These are phyloP conservation scores for Ascaphus truei DNA, from an alignment of 2,113 vertebrate species.

Conservation along the genomic window DNA sequence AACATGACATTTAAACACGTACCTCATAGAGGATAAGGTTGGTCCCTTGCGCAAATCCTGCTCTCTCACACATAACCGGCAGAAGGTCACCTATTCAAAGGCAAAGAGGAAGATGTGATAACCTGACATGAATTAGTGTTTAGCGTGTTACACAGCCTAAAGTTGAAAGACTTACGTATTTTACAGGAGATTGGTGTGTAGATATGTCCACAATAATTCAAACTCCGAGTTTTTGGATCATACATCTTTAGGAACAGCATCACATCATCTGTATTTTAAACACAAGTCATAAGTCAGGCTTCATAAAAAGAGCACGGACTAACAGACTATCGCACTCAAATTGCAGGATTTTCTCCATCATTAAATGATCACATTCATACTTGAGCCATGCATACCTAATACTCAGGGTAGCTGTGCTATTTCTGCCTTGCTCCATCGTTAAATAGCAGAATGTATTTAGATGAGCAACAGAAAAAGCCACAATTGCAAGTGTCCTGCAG, in stretches of 20 bases:
- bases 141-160: not conserved
- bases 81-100: conserved; percentile 87
- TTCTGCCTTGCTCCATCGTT: too few species aligned
- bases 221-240: conserved; percentile 96
- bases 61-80: conserved; percentile 98
- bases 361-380: too few species aligned
- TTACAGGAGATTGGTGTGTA: conserved; percentile 99
- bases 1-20: too few species aligned
- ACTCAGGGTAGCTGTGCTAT: too few species aligned
- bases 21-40: conserved; percentile 99
- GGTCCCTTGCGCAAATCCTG: conserved; percentile 98
- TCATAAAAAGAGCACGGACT: not conserved
- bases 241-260: conserved; percentile 99
- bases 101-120: not conserved
- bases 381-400: too few species aligned
- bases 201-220: conserved; percentile 99
- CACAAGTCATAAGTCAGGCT: not conserved
- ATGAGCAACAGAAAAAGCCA: too few species aligned
- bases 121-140: not conserved
- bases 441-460: too few species aligned
- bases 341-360: too few species aligned
- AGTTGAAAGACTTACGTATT: conserved; percentile 83
- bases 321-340: too few species aligned
- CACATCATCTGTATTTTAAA: conserved; percentile 80
- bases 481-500: too few species aligned